These are phyloP conservation scores for Euglossa dilemma DNA, from an alignment of 1,140 invertebrate genomes.

Conservation along the genomic window DNA sequence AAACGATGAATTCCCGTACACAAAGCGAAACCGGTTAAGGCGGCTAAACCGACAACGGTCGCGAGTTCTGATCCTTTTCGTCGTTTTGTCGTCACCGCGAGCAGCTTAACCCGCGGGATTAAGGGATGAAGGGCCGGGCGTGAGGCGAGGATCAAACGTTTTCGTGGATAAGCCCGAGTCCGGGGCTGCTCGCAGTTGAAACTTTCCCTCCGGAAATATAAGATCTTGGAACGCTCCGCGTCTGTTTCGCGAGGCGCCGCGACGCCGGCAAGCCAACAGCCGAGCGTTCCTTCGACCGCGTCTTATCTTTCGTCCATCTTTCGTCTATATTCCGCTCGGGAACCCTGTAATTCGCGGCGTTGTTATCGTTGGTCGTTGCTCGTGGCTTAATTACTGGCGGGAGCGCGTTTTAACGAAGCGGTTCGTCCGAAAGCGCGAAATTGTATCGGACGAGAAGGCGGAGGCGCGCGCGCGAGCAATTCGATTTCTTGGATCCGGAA, in stretches of 20 bases:
- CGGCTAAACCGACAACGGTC: background rate
- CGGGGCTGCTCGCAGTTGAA: conserved; percentile 42
- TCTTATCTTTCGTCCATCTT: background rate
- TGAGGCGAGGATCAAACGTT: conserved; percentile 65
- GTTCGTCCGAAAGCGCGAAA: conserved; percentile 56
- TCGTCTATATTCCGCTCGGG: background rate
- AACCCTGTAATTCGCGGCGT: background rate
- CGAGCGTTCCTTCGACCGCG: too few species aligned
- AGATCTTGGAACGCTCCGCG: conserved; percentile 2
- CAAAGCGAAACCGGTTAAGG: conserved; percentile 15
- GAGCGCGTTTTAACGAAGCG: background rate
- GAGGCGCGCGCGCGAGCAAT: conserved; percentile 43
- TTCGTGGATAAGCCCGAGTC: conserved; percentile 57
- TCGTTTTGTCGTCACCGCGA: conserved; percentile 64
- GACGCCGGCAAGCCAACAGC: background rate
- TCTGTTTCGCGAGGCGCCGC: background rate
- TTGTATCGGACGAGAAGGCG: conserved; percentile 50
- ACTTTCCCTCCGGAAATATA: conserved; percentile 39
- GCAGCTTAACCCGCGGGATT: conserved; percentile 64
- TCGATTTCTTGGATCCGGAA: conserved; percentile 59
- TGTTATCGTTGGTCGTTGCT: too few species aligned
- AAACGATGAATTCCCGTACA: conserved; percentile 31
- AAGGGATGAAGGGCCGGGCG: conserved; percentile 56
- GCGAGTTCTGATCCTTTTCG: conserved; percentile 50
- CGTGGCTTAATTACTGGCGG: too few species aligned